These are phyloP conservation scores for Mus musculus DNA, from an alignment of 2,113 vertebrate species.

Conservation along the genomic window DNA sequence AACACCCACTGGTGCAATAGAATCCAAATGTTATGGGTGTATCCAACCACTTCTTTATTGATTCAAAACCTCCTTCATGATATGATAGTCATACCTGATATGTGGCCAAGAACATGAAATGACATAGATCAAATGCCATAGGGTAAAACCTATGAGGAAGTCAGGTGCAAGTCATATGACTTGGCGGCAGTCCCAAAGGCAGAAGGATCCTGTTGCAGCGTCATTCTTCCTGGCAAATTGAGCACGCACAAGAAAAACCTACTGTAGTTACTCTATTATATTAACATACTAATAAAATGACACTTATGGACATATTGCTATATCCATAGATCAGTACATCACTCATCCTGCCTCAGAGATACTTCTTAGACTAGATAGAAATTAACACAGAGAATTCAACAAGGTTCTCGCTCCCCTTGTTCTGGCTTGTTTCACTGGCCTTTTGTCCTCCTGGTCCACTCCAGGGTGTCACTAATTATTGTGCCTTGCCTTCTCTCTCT, in stretches of 20 bases:
- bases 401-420: background rate
- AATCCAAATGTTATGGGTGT: background rate
- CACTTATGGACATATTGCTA: background rate
- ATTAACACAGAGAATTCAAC: background rate
- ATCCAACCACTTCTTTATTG: background rate
- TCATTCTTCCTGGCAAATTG: no score
- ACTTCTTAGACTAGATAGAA: background rate
- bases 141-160: background rate
- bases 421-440: background rate
- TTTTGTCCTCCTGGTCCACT: no score
- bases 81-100: background rate
- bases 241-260: background rate
- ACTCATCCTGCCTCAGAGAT: background rate
- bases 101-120: background rate
- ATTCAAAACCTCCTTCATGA: background rate
- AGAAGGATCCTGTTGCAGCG: no score
- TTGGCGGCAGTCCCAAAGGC: no score
- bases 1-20: background rate
- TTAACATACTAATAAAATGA: background rate
- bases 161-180: no score
- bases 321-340: background rate
- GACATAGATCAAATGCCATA: background rate
- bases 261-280: background rate
- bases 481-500: background rate
- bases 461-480: no score